Conservation (phyloP, 2,888 invertebrate species). For the Balanococcus diminutus region DNA sequence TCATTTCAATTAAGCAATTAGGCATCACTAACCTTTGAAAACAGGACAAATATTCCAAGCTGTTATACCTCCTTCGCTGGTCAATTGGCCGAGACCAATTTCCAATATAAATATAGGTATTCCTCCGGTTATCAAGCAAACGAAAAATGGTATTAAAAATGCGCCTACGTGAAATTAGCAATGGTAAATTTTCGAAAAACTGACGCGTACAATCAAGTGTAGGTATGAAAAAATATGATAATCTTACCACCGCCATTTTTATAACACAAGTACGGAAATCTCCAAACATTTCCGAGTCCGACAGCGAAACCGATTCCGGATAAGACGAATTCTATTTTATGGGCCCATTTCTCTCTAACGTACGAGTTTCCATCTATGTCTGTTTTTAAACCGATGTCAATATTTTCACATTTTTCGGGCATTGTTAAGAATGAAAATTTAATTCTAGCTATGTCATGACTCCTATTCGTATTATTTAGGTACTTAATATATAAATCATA, state of each 20-base stretch:
- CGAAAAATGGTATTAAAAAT: conserved; percentile 68
- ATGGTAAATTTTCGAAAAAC: neutral
- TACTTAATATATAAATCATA: neutral
- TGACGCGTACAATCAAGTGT: no score
- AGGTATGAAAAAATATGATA: no score
- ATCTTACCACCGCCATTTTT: conserved; percentile 63
- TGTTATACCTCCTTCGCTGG: conserved; percentile 64
- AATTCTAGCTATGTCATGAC: conserved; percentile 18
- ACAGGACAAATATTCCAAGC: conserved; percentile 59
- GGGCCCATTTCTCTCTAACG: conserved; percentile 58
- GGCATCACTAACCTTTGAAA: conserved; percentile 58
- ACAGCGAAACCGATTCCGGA: conserved; percentile 69
- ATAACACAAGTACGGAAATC: conserved; percentile 69
- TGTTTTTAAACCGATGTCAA: neutral
- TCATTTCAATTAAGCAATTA: neutral
- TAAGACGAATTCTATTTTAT: conserved; percentile 65
- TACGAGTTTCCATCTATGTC: neutral
- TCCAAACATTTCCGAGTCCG: conserved; percentile 71
- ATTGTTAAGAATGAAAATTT: neutral
- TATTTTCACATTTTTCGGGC: neutral
- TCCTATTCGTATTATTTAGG: neutral
- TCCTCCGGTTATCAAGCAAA: conserved; percentile 67
- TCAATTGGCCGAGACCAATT: conserved; percentile 69
- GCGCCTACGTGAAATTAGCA: conserved; percentile 63
- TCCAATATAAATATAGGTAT: conserved; percentile 69